Base-by-base conservation (phyloP, 1,140 invertebrate species). In the Ips nitidus region DNA sequence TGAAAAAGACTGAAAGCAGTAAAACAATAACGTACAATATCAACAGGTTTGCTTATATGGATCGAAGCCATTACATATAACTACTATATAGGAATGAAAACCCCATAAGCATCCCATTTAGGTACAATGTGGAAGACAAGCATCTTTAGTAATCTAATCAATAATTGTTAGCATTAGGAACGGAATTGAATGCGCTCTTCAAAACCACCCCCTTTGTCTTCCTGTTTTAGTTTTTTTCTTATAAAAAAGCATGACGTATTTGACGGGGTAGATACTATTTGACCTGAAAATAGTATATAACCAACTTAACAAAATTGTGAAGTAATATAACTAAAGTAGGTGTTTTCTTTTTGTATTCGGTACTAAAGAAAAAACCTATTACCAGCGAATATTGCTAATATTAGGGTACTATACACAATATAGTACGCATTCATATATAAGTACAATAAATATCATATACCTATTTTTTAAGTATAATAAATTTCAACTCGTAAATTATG, bases 61-160 rank as follows among this genome's bases (percentile, higher is more conserved):
- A 50, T 3, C 45, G 22, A 50, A 50, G 45, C 45, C 45, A 22
- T 50, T 50, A 3, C 45, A 50, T 6, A 6, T 50, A 50, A 22
- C 3, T 8, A 8, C 45, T 8, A 8, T 50, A 37, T 56, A 37
- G 53, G 53, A 56, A 56, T 59, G 57, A 41, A n/a, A 59, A 59
- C 57, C 6, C 37, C 41, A 45, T 50, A 66, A 37, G 42, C 42
- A 58, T 70, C 59, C 39, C 66, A 56, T 47, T 42, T 43, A 61
- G 22, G 76, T 22, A 22, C 22, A 22, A 22, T 22, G 22, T 79
- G 77, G 77, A 79, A 80, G 77, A 80, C 77, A 78, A 78, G 77
- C 77, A 75, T 66, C 72, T 77, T 74, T 79, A 37, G 43, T 50
- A 64, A 75, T 76, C 77, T 76, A 79, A 77, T 76, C 77, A 79